A percentile compares a stretch with the other conserved stretches of the same genome.
Evolutionary conservation across 1,140 invertebrate species (phyloP).

Genomic region (Bathynomus jamesi): DNA sequence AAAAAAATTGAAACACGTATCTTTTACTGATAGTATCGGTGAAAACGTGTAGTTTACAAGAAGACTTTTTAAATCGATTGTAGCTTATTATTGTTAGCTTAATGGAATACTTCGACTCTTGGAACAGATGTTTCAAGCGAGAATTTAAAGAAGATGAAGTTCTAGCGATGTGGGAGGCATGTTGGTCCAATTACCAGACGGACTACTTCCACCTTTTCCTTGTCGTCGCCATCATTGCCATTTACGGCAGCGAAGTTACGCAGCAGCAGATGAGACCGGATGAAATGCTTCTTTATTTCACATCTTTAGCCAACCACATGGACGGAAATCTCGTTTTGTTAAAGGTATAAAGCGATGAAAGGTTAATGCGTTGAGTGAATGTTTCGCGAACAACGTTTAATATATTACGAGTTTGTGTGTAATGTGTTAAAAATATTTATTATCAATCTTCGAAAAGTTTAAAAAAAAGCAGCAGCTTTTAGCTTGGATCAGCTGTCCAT

Average conservation of each 20-base stretch:
- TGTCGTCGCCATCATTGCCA: conserved; percentile 81
- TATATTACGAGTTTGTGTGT: neutral
- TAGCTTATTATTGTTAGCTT: too few relatives aligned
- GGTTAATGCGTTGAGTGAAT: neutral
- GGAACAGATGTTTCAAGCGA: conserved; percentile 56
- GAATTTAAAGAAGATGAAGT: conserved; percentile 48
- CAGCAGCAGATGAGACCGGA: conserved; percentile 86
- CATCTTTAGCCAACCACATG: conserved; percentile 92
- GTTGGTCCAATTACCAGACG: conserved; percentile 55
- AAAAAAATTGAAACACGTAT: too few relatives aligned
- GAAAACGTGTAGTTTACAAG: too few relatives aligned
- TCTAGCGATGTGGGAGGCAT: conserved; percentile 38
- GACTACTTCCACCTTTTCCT: conserved; percentile 89
- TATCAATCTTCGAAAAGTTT: neutral
- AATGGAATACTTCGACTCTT: too few relatives aligned
- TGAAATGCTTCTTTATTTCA: conserved; percentile 94
- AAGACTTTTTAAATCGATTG: too few relatives aligned
- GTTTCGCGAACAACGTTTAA: neutral
- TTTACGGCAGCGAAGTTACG: conserved; percentile 74
- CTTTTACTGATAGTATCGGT: too few relatives aligned
- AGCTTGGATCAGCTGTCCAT: too few relatives aligned
- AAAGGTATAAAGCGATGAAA: conserved; percentile 60
- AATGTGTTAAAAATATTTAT: neutral
- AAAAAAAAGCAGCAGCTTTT: neutral
- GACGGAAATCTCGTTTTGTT: conserved; percentile 78